These are phyloP conservation scores for Sapajus apella DNA, from an alignment of 2,113 vertebrate genomes.

Conservation along the genomic window DNA sequence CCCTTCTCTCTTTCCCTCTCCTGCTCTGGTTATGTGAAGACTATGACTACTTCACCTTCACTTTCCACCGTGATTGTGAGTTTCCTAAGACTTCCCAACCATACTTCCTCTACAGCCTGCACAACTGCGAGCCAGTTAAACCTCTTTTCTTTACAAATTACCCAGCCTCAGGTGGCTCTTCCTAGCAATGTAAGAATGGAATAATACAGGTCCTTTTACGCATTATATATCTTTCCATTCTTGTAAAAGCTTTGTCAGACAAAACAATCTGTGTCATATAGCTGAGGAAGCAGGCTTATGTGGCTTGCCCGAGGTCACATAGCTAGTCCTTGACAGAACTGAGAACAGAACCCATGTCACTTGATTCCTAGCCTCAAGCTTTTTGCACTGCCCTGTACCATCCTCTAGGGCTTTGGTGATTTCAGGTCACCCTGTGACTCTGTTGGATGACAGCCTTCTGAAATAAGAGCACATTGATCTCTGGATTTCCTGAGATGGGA, in stretches of 20 bases:
- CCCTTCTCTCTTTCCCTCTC: too few relatives aligned
- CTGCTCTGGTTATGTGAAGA: too few relatives aligned
- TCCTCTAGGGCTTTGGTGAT: not conserved
- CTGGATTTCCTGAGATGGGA: conserved; percentile 46
- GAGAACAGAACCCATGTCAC: not conserved
- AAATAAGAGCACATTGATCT: conserved; percentile 57
- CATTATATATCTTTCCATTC: not conserved
- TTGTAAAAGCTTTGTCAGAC: not conserved
- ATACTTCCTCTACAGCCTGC: too few relatives aligned
- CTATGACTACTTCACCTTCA: too few relatives aligned
- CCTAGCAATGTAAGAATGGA: too few relatives aligned
- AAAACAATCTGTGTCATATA: not conserved
- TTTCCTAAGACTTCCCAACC: too few relatives aligned
- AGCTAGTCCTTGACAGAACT: not conserved
- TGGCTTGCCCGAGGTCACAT: not conserved
- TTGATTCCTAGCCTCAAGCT: not conserved
- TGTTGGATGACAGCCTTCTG: conserved; percentile 12
- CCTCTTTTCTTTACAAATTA: too few relatives aligned
- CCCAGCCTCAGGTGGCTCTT: too few relatives aligned
- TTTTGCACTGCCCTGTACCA: not conserved
- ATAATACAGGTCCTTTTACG: not conserved
- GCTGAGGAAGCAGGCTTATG: not conserved
- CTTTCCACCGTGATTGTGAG: too few relatives aligned
- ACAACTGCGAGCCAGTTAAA: too few relatives aligned
- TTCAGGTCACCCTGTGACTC: conserved; percentile 1